Percentiles rank a stretch among this genome's conserved stretches.
Evolutionary conservation across 2,797 vertebrate species (phyloP).

Genomic region (Dipus sagitta): DNA sequence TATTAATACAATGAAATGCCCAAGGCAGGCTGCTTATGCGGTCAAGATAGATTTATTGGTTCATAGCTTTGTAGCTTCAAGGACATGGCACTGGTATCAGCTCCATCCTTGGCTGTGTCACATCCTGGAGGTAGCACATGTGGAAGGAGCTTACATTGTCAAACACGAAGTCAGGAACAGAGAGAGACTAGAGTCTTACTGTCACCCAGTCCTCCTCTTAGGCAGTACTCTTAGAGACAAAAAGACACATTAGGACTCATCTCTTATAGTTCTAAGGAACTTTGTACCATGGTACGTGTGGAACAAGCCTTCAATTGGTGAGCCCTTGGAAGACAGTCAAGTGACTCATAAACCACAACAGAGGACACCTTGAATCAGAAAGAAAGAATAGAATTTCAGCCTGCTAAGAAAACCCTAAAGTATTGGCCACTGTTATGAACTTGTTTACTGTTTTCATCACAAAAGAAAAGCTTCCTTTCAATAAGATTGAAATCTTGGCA

Average conservation of each 20-base stretch:
- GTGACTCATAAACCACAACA: neutral
- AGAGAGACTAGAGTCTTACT: neutral
- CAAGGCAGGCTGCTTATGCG: neutral
- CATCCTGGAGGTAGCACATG: neutral
- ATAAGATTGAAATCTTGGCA: slow-evolving; percentile 27
- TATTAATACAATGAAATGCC: neutral
- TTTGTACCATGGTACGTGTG: neutral
- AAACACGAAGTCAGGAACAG: neutral
- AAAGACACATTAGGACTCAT: neutral
- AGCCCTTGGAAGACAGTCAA: neutral
- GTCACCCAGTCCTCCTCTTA: neutral
- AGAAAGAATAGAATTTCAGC: neutral
- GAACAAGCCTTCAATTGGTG: neutral
- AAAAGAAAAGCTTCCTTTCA: slow-evolving; percentile 23
- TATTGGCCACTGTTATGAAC: neutral
- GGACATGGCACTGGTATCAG: neutral
- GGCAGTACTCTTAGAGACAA: neutral
- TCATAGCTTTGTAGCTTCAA: neutral
- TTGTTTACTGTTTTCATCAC: slow-evolving; percentile 14
- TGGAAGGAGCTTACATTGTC: neutral
- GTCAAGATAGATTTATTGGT: neutral
- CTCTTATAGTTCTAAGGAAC: neutral
- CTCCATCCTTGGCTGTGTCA: neutral
- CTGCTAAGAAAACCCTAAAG: neutral
- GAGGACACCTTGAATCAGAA: neutral